phyloP scores from a whole-genome alignment of 2,797 vertebrate species.

The Eospalax fontanierii region DNA sequence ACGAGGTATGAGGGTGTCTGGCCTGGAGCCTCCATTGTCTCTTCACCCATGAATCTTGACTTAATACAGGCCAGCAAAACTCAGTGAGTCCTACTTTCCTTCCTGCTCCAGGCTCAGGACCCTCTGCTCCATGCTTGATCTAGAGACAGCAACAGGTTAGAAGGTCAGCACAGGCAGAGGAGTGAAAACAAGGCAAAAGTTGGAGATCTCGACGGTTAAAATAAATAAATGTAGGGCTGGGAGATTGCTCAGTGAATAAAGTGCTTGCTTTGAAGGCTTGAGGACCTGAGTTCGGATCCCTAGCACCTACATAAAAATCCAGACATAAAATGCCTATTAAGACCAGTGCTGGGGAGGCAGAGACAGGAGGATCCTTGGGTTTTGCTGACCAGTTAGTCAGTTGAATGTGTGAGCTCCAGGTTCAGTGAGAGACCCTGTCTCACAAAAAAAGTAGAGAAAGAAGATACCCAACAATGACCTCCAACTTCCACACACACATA shows the following conservation, averaged over 20 bases:
- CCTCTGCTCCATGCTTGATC: not conserved
- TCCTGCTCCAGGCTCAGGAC: not conserved
- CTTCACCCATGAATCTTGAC: slow-evolving; percentile 68
- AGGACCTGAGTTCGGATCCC: not conserved
- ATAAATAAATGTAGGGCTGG: not conserved
- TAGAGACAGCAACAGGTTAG: not conserved
- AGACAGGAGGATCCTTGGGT: not conserved
- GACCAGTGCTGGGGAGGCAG: not conserved
- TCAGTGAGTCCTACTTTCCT: accelerated
- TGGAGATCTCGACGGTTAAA: slow-evolving; percentile 25
- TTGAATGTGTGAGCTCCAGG: too few species aligned
- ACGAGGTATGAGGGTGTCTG: slow-evolving; percentile 76
- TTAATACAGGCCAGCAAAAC: not conserved
- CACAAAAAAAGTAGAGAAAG: not conserved
- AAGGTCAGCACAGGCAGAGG: not conserved
- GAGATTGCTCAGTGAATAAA: not conserved
- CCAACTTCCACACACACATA: not conserved
- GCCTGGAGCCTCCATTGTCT: not conserved
- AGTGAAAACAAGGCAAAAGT: not conserved
- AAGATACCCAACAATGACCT: not conserved
- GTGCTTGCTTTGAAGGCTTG: not conserved
- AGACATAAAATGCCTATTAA: not conserved
- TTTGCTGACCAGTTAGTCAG: not conserved
- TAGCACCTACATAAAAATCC: not conserved
- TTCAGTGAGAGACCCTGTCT: not conserved